Base-by-base conservation (phyloP, 2,888 invertebrate species). In the Volucella zonaria region DNA sequence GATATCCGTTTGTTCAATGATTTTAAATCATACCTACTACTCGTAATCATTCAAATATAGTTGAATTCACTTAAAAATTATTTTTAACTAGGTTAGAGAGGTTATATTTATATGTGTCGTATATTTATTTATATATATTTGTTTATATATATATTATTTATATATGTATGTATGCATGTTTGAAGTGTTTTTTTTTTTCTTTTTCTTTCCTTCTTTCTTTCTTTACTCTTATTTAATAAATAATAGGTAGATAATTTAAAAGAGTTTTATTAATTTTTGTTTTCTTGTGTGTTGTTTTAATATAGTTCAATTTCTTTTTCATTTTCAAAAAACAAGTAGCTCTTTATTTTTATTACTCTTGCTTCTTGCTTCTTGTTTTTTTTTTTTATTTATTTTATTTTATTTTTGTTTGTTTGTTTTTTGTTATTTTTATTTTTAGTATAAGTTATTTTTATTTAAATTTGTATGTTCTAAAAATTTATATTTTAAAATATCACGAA, bases 401-500 rank as follows among this genome's bases (percentile, higher is more conserved):
- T 51, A 0, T 61, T 73, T 51, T 51, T 76, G n/a, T n/a, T n/a
- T n/a, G n/a, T n/a, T n/a, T n/a, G n/a, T 47, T 66, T 38, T 81
- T 64, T 58, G 62, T 42, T 52, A 45, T 23, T 45, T 76, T 23
- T 54, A 23, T 12, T 73, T 38, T 67, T 51, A 42, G 45, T 64
- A 49, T 59, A 73, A 77, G 61, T 73, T 56, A 62, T 58, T 74
- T 70, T 74, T 70, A 80, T 85, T 83, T 85, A 81, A 85, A 85
- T 81, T 85, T 85, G 85, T 85, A 85, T 85, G 71, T 64, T 85
- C 80, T 85, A 85, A 85, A 85, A 85, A 81, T 77, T 85, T 85
- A 80, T 85, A 85, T 85, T 85, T 85, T 85, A 85, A 85, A 85
- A 85, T 85, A 85, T 85, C 85, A 85, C 85, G 85, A 85, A 85